Percentiles rank a stretch among this genome's conserved stretches.
phyloP scores from a whole-genome alignment of 2,113 vertebrate species.

The Dermatemys mawii region DNA sequence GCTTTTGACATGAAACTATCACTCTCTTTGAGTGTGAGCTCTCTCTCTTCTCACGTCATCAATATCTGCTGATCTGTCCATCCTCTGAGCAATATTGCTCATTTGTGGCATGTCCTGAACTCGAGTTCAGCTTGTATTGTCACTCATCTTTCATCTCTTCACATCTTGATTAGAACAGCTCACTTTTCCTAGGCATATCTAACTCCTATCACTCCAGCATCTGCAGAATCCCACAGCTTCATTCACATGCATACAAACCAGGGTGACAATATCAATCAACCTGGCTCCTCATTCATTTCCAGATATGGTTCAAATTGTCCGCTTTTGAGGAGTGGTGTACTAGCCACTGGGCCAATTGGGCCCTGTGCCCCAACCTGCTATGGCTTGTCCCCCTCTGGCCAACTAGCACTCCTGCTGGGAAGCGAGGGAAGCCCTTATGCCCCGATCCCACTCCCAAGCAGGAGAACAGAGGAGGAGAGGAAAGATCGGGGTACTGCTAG shows the following conservation, averaged over 20 bases:
- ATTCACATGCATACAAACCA: not conserved
- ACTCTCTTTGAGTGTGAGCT: not conserved
- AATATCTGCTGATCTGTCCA: not conserved
- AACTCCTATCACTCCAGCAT: not conserved
- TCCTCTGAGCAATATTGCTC: not conserved
- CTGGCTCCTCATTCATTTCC: not conserved
- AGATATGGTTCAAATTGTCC: not conserved
- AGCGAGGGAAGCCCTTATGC: too few relatives aligned
- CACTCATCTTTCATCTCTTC: not conserved
- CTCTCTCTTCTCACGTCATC: not conserved
- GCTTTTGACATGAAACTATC: not conserved
- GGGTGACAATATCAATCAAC: not conserved
- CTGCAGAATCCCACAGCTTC: not conserved
- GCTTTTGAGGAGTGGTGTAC: not conserved
- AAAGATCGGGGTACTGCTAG: too few relatives aligned
- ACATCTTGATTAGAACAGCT: not conserved
- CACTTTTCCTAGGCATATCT: not conserved
- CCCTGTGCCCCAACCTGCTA: too few relatives aligned
- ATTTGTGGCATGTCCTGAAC: not conserved
- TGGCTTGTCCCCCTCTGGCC: too few relatives aligned
- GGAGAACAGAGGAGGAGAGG: too few relatives aligned
- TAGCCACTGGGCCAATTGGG: too few relatives aligned
- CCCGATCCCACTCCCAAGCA: too few relatives aligned
- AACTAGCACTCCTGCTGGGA: too few relatives aligned
- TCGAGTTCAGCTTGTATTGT: not conserved